A percentile compares a stretch with the other conserved stretches of the same genome.
Conservation (phyloP, 2,888 invertebrate species). For the Agrenia bidenticulata region DNA sequence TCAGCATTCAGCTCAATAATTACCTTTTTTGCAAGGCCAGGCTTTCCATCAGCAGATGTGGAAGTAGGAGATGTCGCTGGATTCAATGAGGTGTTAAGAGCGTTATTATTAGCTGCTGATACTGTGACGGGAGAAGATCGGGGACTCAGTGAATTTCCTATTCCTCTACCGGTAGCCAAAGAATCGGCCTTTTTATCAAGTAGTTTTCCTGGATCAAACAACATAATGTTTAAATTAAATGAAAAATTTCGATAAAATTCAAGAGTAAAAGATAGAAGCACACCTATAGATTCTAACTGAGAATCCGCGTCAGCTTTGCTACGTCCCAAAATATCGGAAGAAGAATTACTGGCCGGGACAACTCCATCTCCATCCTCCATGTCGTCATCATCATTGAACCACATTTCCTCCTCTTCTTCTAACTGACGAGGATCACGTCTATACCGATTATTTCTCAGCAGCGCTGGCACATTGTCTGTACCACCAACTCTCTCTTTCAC, state of each 20-base stretch:
- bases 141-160: constrained; percentile 44
- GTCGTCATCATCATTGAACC: constrained; percentile 97
- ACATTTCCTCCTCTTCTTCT: constrained; percentile 98
- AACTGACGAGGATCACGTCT: constrained; percentile 88
- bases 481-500: constrained; percentile 68
- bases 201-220: constrained; percentile 62
- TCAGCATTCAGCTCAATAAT: too few species aligned
- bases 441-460: constrained; percentile 77
- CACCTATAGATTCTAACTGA: constrained; percentile 63
- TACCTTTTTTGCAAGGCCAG: constrained; percentile 46
- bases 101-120: constrained; percentile 36
- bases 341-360: constrained; percentile 54
- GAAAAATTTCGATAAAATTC: too few species aligned
- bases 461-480: constrained; percentile 65
- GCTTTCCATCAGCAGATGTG: constrained; percentile 40
- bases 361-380: constrained; percentile 66
- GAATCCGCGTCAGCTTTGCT: constrained; percentile 62
- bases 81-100: constrained; percentile 33
- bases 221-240: background rate
- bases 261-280: constrained; percentile 31
- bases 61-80: constrained; percentile 32
- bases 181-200: constrained; percentile 66
- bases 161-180: constrained; percentile 38
- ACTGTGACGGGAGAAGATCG: constrained; percentile 42
- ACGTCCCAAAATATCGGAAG: constrained; percentile 60